Conservation (phyloP, 1,140 invertebrate genomes). For the Cryptotermes secundus region DNA sequence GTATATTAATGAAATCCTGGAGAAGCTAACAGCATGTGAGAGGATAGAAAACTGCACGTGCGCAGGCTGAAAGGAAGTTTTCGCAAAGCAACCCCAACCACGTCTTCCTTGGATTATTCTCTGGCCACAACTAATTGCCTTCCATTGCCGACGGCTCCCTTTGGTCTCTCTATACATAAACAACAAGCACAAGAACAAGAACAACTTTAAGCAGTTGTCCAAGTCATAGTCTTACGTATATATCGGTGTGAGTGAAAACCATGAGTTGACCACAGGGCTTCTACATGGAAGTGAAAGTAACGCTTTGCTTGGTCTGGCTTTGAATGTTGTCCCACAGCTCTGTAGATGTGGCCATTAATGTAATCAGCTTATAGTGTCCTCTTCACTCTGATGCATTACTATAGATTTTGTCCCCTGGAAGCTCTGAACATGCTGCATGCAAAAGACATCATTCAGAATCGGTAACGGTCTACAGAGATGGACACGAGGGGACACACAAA, state of each 20-base stretch:
- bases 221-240: not conserved
- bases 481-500: not conserved
- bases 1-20: not conserved
- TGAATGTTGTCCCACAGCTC: not conserved
- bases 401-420: not conserved
- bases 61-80: not conserved
- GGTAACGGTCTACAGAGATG: not conserved
- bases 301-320: not conserved
- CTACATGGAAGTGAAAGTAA: not conserved
- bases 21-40: not conserved
- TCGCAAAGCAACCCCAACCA: not conserved
- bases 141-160: not conserved
- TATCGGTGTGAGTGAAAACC: not conserved
- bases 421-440: not conserved
- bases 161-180: not conserved
- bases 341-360: not conserved
- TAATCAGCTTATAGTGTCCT: not conserved
- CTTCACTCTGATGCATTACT: not conserved
- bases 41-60: not conserved
- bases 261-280: not conserved
- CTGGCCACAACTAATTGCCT: constrained; percentile 17
- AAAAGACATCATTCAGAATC: not conserved
- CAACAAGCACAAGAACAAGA: not conserved
- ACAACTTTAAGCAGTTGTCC: not conserved
- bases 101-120: not conserved